Evolutionary conservation across 1,140 invertebrate genomes (phyloP), one percentile per base, ranked within the genome.

Genomic region (Araneus ventricosus): DNA sequence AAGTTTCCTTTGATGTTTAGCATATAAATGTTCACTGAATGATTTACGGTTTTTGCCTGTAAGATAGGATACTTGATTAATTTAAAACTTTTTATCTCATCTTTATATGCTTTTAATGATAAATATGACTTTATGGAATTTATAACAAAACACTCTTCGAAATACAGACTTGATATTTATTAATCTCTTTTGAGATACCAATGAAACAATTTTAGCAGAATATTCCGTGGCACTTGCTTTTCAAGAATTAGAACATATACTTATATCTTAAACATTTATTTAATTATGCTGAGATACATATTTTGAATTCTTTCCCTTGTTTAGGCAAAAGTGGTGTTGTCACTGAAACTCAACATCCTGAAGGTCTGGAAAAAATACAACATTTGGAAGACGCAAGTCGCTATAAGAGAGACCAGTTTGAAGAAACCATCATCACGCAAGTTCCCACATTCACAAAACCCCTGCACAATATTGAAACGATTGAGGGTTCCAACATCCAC

Each of bases 311-410:
- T 88, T 87, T 22, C 80, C 17, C 41, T 37, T 59, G 57, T 24
- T 30, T 67, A 95, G 95, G 94, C 86, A 96, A 95, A 91, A 95
- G 94, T 88, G 95, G 94, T 94, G 97, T 99, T 93, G 97, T 99
- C 24, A 98, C 98, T 22, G 99, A 99, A 84, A 98, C 98, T 37
- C 98, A 99, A 96, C 97, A 99, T 95, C 99, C 99, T 95, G 97
- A 98, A 95, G 98, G 99, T 1, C 96, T 99, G 82, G 98, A 99
- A 94, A 98, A 99, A 95, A 99, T 99, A 94, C 98, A 99, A 95
- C 97, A 98, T 96, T 96, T 99, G 79, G 99, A 99, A 96, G 97
- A 98, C 95, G 96, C 97, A n/a, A 97, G 97, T 3, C 96, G 97
- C 84, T 97, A 97, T 94, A 96, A 96, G 85, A 97, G 97, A 94